Percentiles rank a stretch among this genome's conserved stretches.
Evolutionary conservation across 64 coral and sea anemone species (phyloP).

Genomic region (Porites lutea): DNA sequence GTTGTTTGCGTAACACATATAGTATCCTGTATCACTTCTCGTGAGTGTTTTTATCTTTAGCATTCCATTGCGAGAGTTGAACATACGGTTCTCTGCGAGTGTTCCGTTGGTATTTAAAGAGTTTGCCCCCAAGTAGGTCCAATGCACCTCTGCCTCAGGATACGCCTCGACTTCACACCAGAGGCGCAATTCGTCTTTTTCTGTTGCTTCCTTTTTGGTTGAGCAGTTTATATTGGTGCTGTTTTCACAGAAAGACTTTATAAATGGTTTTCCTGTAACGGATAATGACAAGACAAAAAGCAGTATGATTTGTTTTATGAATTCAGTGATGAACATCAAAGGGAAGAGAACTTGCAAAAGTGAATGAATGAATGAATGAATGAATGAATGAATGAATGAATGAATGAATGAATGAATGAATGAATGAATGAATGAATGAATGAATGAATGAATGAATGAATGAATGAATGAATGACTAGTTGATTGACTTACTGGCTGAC

Average conservation of each 20-base stretch:
- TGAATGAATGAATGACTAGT: too few relatives aligned
- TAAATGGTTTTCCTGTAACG: constrained; percentile 58
- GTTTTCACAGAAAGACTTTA: constrained; percentile 58
- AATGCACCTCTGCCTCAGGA: constrained; percentile 50
- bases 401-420: background rate
- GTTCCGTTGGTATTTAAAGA: background rate
- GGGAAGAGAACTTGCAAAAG: background rate
- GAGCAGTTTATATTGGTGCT: constrained; percentile 38
- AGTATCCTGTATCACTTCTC: constrained; percentile 60
- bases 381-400: background rate
- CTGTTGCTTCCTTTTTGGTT: constrained; percentile 33
- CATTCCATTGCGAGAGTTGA: constrained; percentile 65
- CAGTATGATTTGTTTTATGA: background rate
- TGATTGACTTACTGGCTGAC: background rate
- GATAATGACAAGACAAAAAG: background rate
- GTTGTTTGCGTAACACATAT: constrained; percentile 71
- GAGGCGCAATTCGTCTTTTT: background rate
- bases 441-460: background rate
- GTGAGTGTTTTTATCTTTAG: constrained; percentile 38
- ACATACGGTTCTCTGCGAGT: constrained; percentile 16
- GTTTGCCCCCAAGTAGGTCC: constrained; percentile 23
- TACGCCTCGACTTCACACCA: constrained; percentile 61
- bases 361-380: background rate
- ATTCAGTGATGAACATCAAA: background rate
- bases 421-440: background rate